Evolutionary conservation across 2,113 vertebrate species (phyloP).

Genomic region (Bungarus multicinctus): DNA sequence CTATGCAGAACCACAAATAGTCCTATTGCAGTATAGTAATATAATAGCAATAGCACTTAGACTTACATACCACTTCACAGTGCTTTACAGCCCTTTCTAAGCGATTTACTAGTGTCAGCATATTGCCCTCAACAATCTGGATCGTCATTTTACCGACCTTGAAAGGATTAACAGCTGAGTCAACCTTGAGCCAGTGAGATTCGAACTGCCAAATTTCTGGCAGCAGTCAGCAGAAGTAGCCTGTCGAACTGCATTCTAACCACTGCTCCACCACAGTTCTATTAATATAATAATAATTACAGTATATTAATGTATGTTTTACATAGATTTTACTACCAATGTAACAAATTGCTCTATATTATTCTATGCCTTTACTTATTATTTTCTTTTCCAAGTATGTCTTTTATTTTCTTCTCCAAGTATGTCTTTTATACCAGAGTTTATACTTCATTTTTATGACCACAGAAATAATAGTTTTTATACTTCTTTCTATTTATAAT

Average conservation of each 20-base stretch:
- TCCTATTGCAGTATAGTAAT: slow-evolving; percentile 37
- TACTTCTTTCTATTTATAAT: slow-evolving; percentile 69
- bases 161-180: too few relatives aligned
- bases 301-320: slow-evolving; percentile 43
- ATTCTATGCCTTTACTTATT: slow-evolving; percentile 62
- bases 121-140: too few relatives aligned
- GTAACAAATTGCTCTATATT: slow-evolving; percentile 52
- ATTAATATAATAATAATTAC: background rate
- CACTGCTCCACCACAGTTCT: too few relatives aligned
- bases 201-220: too few relatives aligned
- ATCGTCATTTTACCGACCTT: too few relatives aligned
- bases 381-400: slow-evolving; percentile 27
- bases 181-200: too few relatives aligned
- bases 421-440: slow-evolving; percentile 53
- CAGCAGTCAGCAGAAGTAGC: too few relatives aligned
- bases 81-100: too few relatives aligned
- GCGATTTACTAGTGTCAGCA: too few relatives aligned
- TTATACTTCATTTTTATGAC: slow-evolving; percentile 52
- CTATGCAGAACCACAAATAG: slow-evolving; percentile 41
- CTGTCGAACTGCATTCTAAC: too few relatives aligned
- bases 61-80: too few relatives aligned
- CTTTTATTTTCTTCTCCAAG: slow-evolving; percentile 37
- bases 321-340: slow-evolving; percentile 51
- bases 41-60: background rate
- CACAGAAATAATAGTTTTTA: slow-evolving; percentile 65